Conservation (phyloP, 2,888 invertebrate genomes). For the Gibbula magus region DNA sequence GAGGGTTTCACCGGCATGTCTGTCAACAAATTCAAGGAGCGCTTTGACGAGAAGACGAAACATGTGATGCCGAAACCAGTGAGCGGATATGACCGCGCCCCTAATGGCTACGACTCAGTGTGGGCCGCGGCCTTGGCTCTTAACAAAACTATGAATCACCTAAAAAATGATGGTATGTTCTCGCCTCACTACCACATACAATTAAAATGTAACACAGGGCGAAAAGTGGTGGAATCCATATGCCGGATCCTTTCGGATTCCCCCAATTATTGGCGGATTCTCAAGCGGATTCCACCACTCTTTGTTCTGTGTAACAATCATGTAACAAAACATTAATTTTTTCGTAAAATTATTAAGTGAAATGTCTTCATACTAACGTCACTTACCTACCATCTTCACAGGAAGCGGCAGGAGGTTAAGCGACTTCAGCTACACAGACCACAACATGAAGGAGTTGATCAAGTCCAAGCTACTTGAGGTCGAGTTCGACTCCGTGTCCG, state of each 20-base stretch:
- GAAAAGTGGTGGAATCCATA: too few relatives aligned
- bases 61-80: neutral
- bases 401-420: neutral
- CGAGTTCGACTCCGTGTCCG: neutral
- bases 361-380: neutral
- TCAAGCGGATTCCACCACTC: too few relatives aligned
- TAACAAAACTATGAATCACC: slow-evolving; percentile 34
- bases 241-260: too few relatives aligned
- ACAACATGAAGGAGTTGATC: neutral
- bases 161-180: slow-evolving; percentile 25
- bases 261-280: too few relatives aligned
- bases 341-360: slow-evolving; percentile 15
- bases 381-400: neutral
- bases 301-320: too few relatives aligned
- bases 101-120: slow-evolving; percentile 40
- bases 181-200: too few relatives aligned
- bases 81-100: slow-evolving; percentile 28
- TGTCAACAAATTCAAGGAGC: neutral
- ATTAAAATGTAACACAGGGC: too few relatives aligned
- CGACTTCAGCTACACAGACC: neutral
- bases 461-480: neutral
- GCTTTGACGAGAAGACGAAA: neutral
- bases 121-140: slow-evolving; percentile 47
- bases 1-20: slow-evolving; percentile 1
- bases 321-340: too few relatives aligned